Percentiles rank a stretch among this genome's conserved stretches.
Conservation (phyloP, 2,113 vertebrate species). For the Leuciscus idus region DNA sequence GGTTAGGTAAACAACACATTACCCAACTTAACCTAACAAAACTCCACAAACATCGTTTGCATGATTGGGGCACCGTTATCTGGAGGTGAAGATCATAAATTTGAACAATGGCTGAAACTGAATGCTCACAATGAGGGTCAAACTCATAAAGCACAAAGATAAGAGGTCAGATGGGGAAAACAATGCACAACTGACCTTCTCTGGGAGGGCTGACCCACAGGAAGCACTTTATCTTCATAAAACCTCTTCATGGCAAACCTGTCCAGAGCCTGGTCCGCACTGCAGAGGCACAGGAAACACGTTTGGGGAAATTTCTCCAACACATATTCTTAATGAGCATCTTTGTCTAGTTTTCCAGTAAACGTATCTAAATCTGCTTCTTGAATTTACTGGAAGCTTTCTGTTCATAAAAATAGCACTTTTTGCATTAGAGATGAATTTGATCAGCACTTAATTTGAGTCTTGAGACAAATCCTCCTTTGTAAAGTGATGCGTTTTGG, state of each 20-base stretch:
- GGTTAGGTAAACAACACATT: neutral
- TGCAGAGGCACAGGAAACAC: constrained; percentile 64
- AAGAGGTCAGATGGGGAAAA: constrained; percentile 43
- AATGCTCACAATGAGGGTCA: constrained; percentile 24
- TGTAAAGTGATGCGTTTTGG: constrained; percentile 13
- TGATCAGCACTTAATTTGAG: constrained; percentile 25
- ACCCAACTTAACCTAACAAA: neutral
- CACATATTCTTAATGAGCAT: neutral
- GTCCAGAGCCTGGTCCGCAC: constrained; percentile 95
- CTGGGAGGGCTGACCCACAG: constrained; percentile 94
- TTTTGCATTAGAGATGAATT: constrained; percentile 20
- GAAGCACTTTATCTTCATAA: constrained; percentile 97
- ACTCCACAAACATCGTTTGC: neutral
- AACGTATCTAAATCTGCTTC: neutral
- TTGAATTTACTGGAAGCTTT: constrained; percentile 8
- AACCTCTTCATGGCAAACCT: constrained; percentile 99
- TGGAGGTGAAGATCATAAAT: constrained; percentile 4
- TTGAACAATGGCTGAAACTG: neutral
- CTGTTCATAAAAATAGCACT: constrained; percentile 18
- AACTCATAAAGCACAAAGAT: constrained; percentile 39
- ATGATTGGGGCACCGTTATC: neutral
- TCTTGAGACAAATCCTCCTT: constrained; percentile 31
- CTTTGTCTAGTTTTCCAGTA: neutral
- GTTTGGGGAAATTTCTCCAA: neutral
- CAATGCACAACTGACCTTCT: constrained; percentile 83